Evolutionary conservation across 2,797 vertebrate genomes (phyloP), one percentile per base, ranked within the genome.

Genomic region (Diglossa cyanea): DNA sequence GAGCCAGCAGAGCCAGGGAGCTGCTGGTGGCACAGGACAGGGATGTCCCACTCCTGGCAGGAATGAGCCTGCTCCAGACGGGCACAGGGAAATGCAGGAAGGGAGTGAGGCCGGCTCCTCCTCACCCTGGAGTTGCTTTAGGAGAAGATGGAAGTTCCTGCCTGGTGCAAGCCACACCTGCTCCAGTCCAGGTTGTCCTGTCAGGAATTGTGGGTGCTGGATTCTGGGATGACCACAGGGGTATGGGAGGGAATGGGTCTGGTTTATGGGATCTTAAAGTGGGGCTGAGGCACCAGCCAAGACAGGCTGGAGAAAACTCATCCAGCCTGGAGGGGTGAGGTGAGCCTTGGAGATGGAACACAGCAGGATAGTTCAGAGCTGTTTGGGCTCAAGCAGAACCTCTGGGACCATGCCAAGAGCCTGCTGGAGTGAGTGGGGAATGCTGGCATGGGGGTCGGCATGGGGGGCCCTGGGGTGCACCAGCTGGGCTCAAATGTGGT

Each of bases 401-500:
- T 7, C 9, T 0, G 3, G 71, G 84, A 28, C 48, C 11, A 0
- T 57, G 53, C 79, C 89, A 88, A 40, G 79, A 11, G 14, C 33
- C 53, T 80, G 82, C 6, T 5, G 35, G 67, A 89, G 66, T 0
- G 7, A 78, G 66, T 55, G 13, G 88, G 81, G 88, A 63, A 25
- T 63, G 88, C 51, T 2, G 2, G 88, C 54, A 28, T 44, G 3
- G 28, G 90, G 88, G 73, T 86, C 48, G 5, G 83, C 72, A 39
- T 40, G 18, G 54, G 77, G 72, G 70, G 77, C 47, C 45, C 14
- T 31, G 26, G 77, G 84, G 77, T 88, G 94, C 54, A 76, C 75
- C 80, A 74, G 90, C 25, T 1, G 1, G 9, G 31, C 94, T 95
- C 72, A 75, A 44, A 85, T 92, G 96, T 92, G 95, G 92, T 92